phyloP scores from a whole-genome alignment of 2,113 vertebrate species.

The Corydoras maculifer region DNA sequence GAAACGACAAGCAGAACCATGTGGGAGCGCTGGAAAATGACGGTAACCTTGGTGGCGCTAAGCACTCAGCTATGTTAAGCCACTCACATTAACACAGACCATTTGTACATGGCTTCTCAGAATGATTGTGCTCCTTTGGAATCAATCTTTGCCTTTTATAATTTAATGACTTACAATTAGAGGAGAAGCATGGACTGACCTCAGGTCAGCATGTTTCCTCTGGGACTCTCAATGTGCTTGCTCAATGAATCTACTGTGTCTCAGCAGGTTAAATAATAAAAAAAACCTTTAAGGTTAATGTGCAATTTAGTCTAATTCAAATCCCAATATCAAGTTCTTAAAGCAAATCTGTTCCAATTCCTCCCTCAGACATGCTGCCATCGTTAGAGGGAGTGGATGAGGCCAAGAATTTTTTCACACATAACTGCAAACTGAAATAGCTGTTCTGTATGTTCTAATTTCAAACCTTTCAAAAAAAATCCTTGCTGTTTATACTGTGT shows the following conservation, averaged over 20 bases:
- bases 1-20: conserved; percentile 20
- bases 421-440: too few relatives aligned
- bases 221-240: neutral
- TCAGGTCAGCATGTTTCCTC: neutral
- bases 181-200: neutral
- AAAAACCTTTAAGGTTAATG: neutral
- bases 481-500: too few relatives aligned
- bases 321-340: neutral
- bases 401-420: neutral
- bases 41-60: conserved; percentile 8
- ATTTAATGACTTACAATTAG: conserved; percentile 15
- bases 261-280: conserved; percentile 4
- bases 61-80: conserved; percentile 1
- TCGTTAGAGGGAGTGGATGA: neutral
- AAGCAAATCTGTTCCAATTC: conserved; percentile 5
- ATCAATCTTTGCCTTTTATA: neutral
- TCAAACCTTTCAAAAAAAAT: too few relatives aligned
- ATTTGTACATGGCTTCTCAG: conserved; percentile 7
- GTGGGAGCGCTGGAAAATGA: conserved; percentile 18
- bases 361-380: neutral
- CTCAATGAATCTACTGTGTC: neutral
- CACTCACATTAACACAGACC: neutral
- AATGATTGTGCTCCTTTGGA: conserved; percentile 3
- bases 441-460: too few relatives aligned
- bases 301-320: conserved; percentile 10